phyloP scores from a whole-genome alignment of 2,113 vertebrate species.

The Nothobranchius furzeri region DNA sequence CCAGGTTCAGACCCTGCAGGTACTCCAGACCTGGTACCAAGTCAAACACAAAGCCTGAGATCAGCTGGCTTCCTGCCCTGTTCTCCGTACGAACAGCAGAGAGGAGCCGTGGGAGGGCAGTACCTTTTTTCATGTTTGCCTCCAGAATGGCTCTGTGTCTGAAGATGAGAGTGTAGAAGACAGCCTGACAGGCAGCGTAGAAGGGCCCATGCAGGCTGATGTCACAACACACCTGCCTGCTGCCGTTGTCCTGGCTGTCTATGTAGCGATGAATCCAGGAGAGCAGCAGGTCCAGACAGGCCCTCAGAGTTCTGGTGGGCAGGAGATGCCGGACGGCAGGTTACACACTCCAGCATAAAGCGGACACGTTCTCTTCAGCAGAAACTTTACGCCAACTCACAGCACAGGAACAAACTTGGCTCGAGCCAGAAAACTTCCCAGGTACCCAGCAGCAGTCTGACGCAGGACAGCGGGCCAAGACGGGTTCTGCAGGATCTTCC shows the following conservation, averaged over 20 bases:
- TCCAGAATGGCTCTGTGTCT: slow-evolving; percentile 88
- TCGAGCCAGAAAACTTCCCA: slow-evolving; percentile 94
- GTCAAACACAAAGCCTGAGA: too few species aligned
- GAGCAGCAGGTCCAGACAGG: slow-evolving; percentile 91
- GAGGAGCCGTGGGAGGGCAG: too few species aligned
- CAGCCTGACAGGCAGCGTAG: slow-evolving; percentile 90
- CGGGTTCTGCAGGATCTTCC: slow-evolving; percentile 90
- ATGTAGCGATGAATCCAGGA: slow-evolving; percentile 93
- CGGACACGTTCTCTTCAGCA: too few species aligned
- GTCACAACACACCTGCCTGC: slow-evolving; percentile 86
- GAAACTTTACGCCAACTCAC: slow-evolving; percentile 78
- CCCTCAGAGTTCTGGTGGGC: slow-evolving; percentile 86
- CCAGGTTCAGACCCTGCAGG: slow-evolving; percentile 92
- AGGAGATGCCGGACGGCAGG: not conserved
- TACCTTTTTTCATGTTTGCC: slow-evolving; percentile 90
- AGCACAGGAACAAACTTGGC: slow-evolving; percentile 90
- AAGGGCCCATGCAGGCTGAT: slow-evolving; percentile 90
- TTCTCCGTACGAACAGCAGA: too few species aligned
- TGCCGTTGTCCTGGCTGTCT: slow-evolving; percentile 85
- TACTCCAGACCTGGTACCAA: slow-evolving; percentile 84
- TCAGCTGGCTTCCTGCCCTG: too few species aligned
- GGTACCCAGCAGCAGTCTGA: slow-evolving; percentile 88
- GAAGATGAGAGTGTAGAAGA: slow-evolving; percentile 92
- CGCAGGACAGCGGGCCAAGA: slow-evolving; percentile 89
- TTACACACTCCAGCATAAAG: not conserved